phyloP scores from a whole-genome alignment of 2,797 vertebrate species.

The Zenarchopterus dispar region DNA sequence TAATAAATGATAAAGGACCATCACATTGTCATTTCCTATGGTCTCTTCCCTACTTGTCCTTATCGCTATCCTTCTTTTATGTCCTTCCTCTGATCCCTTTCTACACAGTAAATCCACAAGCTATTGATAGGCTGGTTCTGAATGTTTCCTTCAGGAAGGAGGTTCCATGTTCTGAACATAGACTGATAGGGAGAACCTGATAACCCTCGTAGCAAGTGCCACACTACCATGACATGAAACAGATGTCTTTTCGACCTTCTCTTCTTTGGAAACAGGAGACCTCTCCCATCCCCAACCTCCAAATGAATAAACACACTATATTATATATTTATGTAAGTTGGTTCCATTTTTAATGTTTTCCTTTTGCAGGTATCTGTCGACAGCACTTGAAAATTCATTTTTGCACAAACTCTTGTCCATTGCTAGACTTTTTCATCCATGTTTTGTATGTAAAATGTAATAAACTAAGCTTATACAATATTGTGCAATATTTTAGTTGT shows the following conservation, averaged over 20 bases:
- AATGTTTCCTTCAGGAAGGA: constrained; percentile 73
- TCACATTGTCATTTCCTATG: constrained; percentile 72
- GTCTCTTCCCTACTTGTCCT: constrained; percentile 39
- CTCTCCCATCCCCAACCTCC: not conserved
- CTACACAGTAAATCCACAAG: constrained; percentile 59
- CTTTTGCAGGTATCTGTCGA: not conserved
- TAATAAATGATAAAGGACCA: constrained; percentile 25
- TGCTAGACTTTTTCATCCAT: too few relatives aligned
- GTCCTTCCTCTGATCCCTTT: constrained; percentile 31
- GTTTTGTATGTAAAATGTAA: too few relatives aligned
- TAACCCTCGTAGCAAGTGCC: constrained; percentile 76
- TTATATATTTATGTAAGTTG: too few relatives aligned
- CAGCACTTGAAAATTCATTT: not conserved
- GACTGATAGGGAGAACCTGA: constrained; percentile 72
- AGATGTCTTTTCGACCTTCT: constrained; percentile 76
- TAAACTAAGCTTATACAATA: too few relatives aligned
- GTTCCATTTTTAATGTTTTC: too few relatives aligned
- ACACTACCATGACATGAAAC: constrained; percentile 78
- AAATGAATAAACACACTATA: not conserved
- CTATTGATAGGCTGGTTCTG: constrained; percentile 69
- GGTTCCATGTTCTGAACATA: constrained; percentile 68
- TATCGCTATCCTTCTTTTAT: constrained; percentile 44
- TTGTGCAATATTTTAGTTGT: too few relatives aligned
- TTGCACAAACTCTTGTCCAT: too few relatives aligned
- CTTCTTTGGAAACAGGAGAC: constrained; percentile 62